Conservation (phyloP, 2,113 vertebrate species). For the Alectura lathami region DNA sequence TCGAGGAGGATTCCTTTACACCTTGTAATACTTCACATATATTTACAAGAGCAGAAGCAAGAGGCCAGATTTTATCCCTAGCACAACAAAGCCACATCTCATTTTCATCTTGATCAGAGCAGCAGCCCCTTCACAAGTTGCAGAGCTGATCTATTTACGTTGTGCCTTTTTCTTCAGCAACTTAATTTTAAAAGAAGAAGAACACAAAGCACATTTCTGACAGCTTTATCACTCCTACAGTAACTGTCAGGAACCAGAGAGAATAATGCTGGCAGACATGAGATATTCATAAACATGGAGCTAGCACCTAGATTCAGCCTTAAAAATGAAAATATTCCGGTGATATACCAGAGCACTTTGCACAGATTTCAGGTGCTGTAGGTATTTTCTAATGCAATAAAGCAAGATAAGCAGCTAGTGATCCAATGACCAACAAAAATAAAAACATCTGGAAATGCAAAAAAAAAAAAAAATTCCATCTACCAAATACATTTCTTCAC, state of each 20-base stretch:
- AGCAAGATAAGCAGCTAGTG: not conserved
- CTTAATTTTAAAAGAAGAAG: not conserved
- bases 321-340: not conserved
- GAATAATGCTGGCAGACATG: not conserved
- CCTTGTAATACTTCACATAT: not conserved
- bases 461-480: not conserved
- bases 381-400: not conserved
- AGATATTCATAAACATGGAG: not conserved
- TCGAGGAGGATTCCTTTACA: not conserved
- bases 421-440: not conserved
- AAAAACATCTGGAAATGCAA: not conserved
- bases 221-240: not conserved
- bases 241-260: not conserved
- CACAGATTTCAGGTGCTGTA: not conserved
- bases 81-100: not conserved
- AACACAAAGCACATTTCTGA: not conserved
- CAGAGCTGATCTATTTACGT: not conserved
- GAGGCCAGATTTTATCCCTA: not conserved
- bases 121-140: not conserved
- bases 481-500: not conserved
- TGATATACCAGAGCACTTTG: not conserved
- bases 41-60: not conserved
- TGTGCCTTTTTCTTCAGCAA: not conserved
- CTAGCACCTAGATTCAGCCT: not conserved
- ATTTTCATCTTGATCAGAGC: not conserved